Evolutionary conservation across 92 coral and sea anemone species (phyloP).

Genomic region (Parazoanthus darwini): DNA sequence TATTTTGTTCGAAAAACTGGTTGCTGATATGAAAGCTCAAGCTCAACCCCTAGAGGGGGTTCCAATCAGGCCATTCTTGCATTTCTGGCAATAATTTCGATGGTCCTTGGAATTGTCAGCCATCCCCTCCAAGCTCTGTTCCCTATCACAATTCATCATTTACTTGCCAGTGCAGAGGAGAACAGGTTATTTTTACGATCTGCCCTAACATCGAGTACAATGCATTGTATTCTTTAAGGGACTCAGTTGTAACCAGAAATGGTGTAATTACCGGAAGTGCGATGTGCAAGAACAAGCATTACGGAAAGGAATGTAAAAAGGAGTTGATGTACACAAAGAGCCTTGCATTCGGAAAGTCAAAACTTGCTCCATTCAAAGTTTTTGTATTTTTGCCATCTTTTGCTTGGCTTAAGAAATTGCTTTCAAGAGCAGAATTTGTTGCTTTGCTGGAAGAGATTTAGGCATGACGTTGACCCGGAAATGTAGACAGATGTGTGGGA

Average conservation of each 20-base stretch:
- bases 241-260: conserved; percentile 31
- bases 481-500: conserved; percentile 43
- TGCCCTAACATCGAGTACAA: conserved; percentile 48
- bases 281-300: conserved; percentile 22
- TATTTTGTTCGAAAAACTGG: conserved; percentile 39
- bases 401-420: conserved; percentile 42
- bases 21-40: conserved; percentile 26
- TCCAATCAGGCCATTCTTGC: conserved; percentile 21
- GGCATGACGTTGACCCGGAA: conserved; percentile 7
- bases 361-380: conserved; percentile 41
- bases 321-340: conserved; percentile 36
- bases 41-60: no score
- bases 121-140: conserved; percentile 45
- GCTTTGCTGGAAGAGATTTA: conserved; percentile 24
- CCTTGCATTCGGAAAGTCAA: conserved; percentile 38
- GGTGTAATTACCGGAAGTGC: conserved; percentile 42
- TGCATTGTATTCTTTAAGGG: conserved; percentile 27
- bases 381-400: conserved; percentile 49
- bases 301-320: conserved; percentile 29
- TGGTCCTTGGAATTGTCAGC: conserved; percentile 42
- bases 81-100: conserved; percentile 16
- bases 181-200: conserved; percentile 9
- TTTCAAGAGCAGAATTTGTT: conserved; percentile 19
- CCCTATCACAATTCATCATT: conserved; percentile 39
- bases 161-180: conserved; percentile 16